These are phyloP conservation scores for Agriopis leucophaearia DNA, from an alignment of 2,888 invertebrate species.

Conservation along the genomic window DNA sequence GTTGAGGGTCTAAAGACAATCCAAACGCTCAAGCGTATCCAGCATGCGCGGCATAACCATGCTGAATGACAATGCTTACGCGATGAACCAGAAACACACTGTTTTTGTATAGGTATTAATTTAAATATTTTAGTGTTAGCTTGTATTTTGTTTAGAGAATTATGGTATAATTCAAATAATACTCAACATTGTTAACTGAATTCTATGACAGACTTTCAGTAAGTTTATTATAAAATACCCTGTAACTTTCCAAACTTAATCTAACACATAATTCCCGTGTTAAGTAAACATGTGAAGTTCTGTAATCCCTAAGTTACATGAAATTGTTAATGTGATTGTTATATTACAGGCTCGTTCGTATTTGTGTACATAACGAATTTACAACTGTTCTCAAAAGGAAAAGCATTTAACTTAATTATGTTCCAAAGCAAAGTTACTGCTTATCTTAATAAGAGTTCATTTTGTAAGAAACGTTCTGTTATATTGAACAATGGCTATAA, in stretches of 20 bases:
- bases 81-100: no score
- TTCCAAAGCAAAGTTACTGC: slow-evolving; percentile 36
- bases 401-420: slow-evolving; percentile 43
- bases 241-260: slow-evolving; percentile 19
- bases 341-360: slow-evolving; percentile 32
- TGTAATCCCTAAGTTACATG: slow-evolving; percentile 25
- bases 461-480: slow-evolving; percentile 33
- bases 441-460: slow-evolving; percentile 35
- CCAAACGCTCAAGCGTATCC: no score
- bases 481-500: slow-evolving; percentile 21
- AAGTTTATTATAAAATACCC: neutral
- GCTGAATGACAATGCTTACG: no score
- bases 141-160: no score
- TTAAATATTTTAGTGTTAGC: no score
- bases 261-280: slow-evolving; percentile 19
- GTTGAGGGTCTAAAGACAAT: no score
- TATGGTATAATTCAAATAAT: neutral
- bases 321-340: slow-evolving; percentile 32
- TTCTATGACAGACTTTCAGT: neutral
- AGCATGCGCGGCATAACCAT: no score
- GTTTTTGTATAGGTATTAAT: no score
- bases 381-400: slow-evolving; percentile 38
- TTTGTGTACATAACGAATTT: slow-evolving; percentile 39
- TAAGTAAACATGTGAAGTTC: slow-evolving; percentile 24
- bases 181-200: neutral